Percentiles rank a stretch among this genome's conserved stretches.
phyloP scores from a whole-genome alignment of 2,113 vertebrate genomes.

The Callocephalon fimbriatum region DNA sequence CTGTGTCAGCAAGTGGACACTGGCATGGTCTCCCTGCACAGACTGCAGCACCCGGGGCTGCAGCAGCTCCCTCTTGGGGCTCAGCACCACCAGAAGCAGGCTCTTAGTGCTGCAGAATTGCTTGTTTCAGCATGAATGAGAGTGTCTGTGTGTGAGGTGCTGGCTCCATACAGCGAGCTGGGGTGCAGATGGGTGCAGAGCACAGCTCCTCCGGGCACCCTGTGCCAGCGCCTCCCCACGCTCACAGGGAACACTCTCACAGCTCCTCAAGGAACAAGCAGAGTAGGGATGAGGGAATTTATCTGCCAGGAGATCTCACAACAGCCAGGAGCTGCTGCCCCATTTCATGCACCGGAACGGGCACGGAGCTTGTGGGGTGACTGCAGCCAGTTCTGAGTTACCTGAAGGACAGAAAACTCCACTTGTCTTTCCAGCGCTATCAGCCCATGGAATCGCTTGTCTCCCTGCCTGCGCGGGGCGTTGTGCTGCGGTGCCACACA shows the following conservation, averaged over 20 bases:
- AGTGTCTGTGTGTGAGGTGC: fast-evolving
- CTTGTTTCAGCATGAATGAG: neutral
- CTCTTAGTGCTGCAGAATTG: fast-evolving
- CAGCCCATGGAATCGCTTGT: neutral
- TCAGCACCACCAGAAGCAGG: neutral
- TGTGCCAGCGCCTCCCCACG: neutral
- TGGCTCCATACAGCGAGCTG: fast-evolving
- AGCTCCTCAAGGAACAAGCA: neutral
- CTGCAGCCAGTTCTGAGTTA: neutral
- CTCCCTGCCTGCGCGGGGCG: neutral
- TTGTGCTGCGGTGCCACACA: neutral
- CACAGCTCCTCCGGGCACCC: neutral
- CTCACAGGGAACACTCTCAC: neutral
- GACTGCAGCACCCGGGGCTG: neutral
- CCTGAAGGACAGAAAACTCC: neutral
- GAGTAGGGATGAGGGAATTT: neutral
- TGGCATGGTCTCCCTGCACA: neutral
- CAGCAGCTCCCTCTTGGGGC: neutral
- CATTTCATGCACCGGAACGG: fast-evolving
- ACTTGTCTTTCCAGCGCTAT: conserved; percentile 1
- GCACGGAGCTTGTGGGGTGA: neutral
- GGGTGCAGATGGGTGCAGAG: neutral
- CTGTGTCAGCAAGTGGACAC: neutral
- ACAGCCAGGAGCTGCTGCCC: neutral
- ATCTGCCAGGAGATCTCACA: neutral